Evolutionary conservation across 1,140 invertebrate genomes (phyloP).

Genomic region (Drosophila rufa): DNA sequence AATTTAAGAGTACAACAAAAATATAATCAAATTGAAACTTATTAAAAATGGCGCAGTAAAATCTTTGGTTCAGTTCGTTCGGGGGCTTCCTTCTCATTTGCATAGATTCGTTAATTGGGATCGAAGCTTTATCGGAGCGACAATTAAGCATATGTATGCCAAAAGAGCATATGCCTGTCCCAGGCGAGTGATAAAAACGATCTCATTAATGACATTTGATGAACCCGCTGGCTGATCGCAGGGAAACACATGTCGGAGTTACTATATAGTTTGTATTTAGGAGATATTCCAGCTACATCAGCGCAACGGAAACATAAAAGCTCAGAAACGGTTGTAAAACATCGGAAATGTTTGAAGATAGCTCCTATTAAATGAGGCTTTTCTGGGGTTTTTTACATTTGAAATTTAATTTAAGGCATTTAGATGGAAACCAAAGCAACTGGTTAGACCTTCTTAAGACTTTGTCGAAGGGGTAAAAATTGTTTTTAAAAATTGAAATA

Average conservation of each 20-base stretch:
- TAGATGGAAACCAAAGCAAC: neutral
- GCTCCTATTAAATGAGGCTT: constrained; percentile 19
- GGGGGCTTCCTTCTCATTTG: constrained; percentile 61
- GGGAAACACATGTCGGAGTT: constrained; percentile 34
- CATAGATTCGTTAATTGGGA: constrained; percentile 79
- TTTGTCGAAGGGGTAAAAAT: no score
- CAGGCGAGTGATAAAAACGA: constrained; percentile 58
- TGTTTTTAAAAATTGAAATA: no score
- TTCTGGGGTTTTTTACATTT: neutral
- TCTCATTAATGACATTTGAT: constrained; percentile 71
- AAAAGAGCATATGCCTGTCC: constrained; percentile 43
- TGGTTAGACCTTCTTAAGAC: no score
- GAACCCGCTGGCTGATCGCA: constrained; percentile 12
- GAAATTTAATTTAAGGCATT: no score
- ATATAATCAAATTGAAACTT: constrained; percentile 76
- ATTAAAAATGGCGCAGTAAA: constrained; percentile 67
- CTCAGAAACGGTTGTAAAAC: constrained; percentile 64
- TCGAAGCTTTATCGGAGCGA: constrained; percentile 55
- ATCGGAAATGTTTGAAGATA: constrained; percentile 67
- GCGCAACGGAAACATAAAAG: constrained; percentile 73
- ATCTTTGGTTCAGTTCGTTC: constrained; percentile 6
- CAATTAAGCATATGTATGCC: constrained; percentile 67
- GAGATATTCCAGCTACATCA: constrained; percentile 41
- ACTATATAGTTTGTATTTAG: neutral
- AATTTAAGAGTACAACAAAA: constrained; percentile 70